Evolutionary conservation across 1,140 invertebrate species (phyloP).

Genomic region (Dicyema japonicum): DNA sequence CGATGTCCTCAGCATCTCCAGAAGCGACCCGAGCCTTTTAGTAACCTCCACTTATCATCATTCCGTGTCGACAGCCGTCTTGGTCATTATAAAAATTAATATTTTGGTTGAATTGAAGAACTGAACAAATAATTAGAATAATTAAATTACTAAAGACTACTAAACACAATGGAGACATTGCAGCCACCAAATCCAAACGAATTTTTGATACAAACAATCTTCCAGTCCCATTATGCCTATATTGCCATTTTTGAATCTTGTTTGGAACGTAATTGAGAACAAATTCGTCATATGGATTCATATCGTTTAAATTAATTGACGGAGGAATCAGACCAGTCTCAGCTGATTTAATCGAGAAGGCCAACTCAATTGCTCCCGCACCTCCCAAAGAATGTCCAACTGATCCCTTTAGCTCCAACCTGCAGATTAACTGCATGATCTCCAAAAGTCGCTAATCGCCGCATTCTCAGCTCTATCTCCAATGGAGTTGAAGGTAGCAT

Average conservation of each 20-base stretch:
- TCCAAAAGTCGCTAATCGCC: constrained; percentile 35
- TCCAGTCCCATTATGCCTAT: constrained; percentile 6
- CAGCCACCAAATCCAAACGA: constrained; percentile 95
- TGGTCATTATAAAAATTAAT: too few species aligned
- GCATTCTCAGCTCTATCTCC: constrained; percentile 58
- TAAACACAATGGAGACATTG: too few species aligned
- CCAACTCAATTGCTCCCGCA: constrained; percentile 58
- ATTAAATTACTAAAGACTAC: too few species aligned
- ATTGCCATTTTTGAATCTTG: constrained; percentile 26
- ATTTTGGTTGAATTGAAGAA: too few species aligned
- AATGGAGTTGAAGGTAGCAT: constrained; percentile 77
- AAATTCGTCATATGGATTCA: constrained; percentile 25
- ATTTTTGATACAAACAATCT: constrained; percentile 65
- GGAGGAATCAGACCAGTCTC: constrained; percentile 40
- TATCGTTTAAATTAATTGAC: constrained; percentile 61
- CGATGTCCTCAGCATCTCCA: too few species aligned
- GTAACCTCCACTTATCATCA: too few species aligned
- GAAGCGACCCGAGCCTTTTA: too few species aligned
- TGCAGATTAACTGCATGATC: constrained; percentile 42
- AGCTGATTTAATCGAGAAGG: constrained; percentile 46
- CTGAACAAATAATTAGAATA: too few species aligned
- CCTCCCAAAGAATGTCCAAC: constrained; percentile 73
- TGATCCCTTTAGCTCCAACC: constrained; percentile 59
- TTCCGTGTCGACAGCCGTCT: too few species aligned
- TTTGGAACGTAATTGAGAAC: constrained; percentile 37